A percentile compares a stretch with the other conserved stretches of the same genome.
phyloP scores from a whole-genome alignment of 2,888 invertebrate genomes.

The Drosophila flavopinicola region DNA sequence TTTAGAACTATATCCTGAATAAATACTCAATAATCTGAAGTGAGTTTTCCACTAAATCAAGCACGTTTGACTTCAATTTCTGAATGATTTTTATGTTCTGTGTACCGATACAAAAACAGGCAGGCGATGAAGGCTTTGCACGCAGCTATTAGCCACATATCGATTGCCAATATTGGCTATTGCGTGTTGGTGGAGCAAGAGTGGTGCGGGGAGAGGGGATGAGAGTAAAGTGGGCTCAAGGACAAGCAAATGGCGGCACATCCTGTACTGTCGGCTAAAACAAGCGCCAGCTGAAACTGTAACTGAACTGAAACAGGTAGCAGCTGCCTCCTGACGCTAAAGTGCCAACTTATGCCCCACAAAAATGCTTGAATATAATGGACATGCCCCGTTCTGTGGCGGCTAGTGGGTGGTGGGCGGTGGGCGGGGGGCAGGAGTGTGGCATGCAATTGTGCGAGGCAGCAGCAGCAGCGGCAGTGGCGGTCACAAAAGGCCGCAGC shows the following conservation, averaged over 20 bases:
- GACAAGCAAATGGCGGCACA: constrained; percentile 50
- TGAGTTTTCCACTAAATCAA: too few species aligned
- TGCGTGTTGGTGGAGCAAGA: too few species aligned
- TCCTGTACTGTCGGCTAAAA: constrained; percentile 37
- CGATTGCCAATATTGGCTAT: constrained; percentile 71
- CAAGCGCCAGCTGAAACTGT: constrained; percentile 29
- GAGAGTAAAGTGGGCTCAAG: constrained; percentile 22
- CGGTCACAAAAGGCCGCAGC: constrained; percentile 55
- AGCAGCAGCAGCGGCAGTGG: constrained; percentile 12
- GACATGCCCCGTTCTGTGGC: constrained; percentile 43
- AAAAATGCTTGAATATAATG: constrained; percentile 78
- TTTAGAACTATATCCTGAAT: too few species aligned
- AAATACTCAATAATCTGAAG: too few species aligned
- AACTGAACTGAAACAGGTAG: constrained; percentile 64
- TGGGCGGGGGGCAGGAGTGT: constrained; percentile 50
- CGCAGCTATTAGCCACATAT: constrained; percentile 60
- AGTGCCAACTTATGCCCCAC: constrained; percentile 78
- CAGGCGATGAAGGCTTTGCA: constrained; percentile 15
- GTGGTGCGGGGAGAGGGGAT: background rate
- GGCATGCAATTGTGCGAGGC: constrained; percentile 65
- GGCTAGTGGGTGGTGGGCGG: background rate
- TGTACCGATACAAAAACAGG: background rate
- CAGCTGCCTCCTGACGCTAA: constrained; percentile 75
- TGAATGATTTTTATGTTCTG: too few species aligned
- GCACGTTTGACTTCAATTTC: too few species aligned